Conservation (phyloP, 2,888 invertebrate species). For the Andrena dorsata region DNA sequence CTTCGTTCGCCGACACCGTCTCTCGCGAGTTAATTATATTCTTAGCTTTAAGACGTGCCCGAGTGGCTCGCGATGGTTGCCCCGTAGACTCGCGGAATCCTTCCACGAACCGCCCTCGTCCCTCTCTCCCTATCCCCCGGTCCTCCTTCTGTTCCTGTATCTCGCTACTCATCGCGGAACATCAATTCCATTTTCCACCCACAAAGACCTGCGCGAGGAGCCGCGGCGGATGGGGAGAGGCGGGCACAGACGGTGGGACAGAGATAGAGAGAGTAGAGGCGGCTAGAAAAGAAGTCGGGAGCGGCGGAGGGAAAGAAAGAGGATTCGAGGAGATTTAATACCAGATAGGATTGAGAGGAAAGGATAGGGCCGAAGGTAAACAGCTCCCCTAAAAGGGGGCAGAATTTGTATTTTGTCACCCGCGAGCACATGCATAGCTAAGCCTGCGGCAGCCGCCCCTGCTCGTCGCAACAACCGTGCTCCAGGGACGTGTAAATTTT, state of each 20-base stretch:
- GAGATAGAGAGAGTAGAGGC: background rate
- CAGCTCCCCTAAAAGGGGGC: constrained; percentile 71
- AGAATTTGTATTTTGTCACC: constrained; percentile 81
- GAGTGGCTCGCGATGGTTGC: background rate
- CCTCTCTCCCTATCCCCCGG: background rate
- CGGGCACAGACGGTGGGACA: background rate
- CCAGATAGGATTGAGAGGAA: constrained; percentile 81
- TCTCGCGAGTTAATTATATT: constrained; percentile 42
- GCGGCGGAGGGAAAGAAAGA: constrained; percentile 67
- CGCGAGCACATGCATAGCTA: constrained; percentile 77
- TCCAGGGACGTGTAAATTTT: constrained; percentile 74
- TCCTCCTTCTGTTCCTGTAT: constrained; percentile 26
- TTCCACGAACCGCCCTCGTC: background rate
- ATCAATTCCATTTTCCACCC: constrained; percentile 70
- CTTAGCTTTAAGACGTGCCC: constrained; percentile 7
- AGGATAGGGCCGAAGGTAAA: constrained; percentile 76
- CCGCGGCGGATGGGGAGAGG: background rate
- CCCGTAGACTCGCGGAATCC: background rate
- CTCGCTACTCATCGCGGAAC: constrained; percentile 40
- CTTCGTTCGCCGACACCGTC: constrained; percentile 1
- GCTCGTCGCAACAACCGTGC: constrained; percentile 61
- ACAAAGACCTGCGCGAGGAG: constrained; percentile 33
- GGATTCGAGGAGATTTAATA: constrained; percentile 83
- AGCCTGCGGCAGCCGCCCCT: constrained; percentile 61
- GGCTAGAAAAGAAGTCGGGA: constrained; percentile 66